phyloP scores from a whole-genome alignment of 1,140 invertebrate species.

The Tetragonula clypearis region DNA sequence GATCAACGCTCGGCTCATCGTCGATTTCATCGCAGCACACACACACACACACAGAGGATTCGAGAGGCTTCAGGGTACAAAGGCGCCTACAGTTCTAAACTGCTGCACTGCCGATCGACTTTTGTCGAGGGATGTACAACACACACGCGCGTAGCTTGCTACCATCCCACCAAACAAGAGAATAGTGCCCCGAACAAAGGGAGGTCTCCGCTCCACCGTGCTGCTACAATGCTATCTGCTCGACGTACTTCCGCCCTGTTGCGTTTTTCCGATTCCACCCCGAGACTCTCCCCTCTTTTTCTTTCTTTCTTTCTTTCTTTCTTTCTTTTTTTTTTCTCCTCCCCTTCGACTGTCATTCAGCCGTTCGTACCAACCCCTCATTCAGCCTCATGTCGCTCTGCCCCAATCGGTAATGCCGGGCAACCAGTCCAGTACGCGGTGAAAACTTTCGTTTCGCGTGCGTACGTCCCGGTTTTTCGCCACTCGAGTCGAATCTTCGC shows the following conservation, averaged over 20 bases:
- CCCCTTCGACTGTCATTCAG: conserved; percentile 13
- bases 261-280: conserved; percentile 65
- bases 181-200: conserved; percentile 58
- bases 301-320: neutral
- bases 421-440: conserved; percentile 49
- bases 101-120: conserved; percentile 19
- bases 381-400: too few relatives aligned
- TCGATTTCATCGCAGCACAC: neutral
- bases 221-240: conserved; percentile 62
- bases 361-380: conserved; percentile 1
- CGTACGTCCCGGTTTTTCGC: conserved; percentile 2
- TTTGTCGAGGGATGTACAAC: conserved; percentile 38
- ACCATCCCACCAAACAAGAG: conserved; percentile 51
- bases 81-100: conserved; percentile 5
- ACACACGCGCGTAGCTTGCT: conserved; percentile 7
- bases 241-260: conserved; percentile 73
- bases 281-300: conserved; percentile 6
- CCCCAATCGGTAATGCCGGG: neutral
- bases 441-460: conserved; percentile 43
- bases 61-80: too few relatives aligned
- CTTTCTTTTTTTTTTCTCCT: neutral
- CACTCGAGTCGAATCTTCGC: conserved; percentile 39
- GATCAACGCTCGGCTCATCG: conserved; percentile 9
- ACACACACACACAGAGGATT: too few relatives aligned
- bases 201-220: conserved; percentile 54